Evolutionary conservation across 2,113 vertebrate genomes (phyloP).

Genomic region (Crotophaga sulcirostris): DNA sequence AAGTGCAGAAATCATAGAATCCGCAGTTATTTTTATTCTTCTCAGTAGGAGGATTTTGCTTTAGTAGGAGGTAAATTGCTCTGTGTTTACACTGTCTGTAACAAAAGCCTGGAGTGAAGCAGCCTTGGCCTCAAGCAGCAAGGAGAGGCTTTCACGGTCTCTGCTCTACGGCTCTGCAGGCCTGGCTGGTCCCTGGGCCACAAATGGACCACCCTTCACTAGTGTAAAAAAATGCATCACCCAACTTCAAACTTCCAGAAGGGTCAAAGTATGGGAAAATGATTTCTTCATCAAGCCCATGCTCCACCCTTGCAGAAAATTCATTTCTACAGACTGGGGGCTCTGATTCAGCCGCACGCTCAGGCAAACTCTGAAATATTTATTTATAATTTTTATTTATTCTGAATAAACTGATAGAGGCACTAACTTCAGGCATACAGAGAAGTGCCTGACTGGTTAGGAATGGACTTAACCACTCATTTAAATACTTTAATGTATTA

Average conservation of each 20-base stretch:
- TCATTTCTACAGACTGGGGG: neutral
- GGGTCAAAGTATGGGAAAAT: neutral
- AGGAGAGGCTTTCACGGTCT: neutral
- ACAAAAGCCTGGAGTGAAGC: constrained; percentile 47
- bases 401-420: neutral
- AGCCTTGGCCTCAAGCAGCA: neutral
- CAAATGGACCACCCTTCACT: neutral
- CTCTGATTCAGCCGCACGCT: neutral
- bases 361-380: neutral
- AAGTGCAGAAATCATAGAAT: constrained; percentile 5
- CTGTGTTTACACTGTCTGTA: constrained; percentile 45
- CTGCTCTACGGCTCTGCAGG: neutral
- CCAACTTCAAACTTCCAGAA: neutral
- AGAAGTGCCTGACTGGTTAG: neutral
- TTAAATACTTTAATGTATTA: neutral
- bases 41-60: constrained; percentile 30
- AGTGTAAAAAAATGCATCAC: neutral
- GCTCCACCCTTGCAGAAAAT: neutral
- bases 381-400: neutral
- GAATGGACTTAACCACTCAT: neutral
- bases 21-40: constrained; percentile 37
- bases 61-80: constrained; percentile 37
- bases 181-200: neutral
- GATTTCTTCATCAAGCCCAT: neutral
- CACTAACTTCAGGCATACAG: neutral